Evolutionary conservation across 2,888 invertebrate species (phyloP).

Genomic region (Biston stratarius): DNA sequence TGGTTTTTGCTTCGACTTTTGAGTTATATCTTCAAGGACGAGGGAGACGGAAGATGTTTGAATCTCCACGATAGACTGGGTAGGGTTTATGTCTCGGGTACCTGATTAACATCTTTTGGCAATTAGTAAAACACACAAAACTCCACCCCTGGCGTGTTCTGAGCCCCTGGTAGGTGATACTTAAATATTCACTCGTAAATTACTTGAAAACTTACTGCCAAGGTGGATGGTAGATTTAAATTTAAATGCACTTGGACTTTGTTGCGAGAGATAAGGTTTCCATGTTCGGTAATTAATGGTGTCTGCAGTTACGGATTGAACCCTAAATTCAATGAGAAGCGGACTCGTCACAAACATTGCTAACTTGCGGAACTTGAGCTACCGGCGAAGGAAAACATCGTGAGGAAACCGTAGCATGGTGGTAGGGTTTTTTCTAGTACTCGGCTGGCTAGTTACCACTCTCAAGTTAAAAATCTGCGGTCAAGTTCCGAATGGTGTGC

Average conservation of each 20-base stretch:
- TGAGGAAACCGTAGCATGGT: too few relatives aligned
- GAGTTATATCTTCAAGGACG: slow-evolving; percentile 78
- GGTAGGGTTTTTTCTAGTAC: too few relatives aligned
- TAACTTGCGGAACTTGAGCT: neutral
- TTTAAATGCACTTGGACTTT: slow-evolving; percentile 76
- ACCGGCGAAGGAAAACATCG: too few relatives aligned
- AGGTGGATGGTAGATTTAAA: slow-evolving; percentile 81
- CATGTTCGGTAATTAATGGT: slow-evolving; percentile 57
- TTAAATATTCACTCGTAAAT: slow-evolving; percentile 85
- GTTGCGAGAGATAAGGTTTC: slow-evolving; percentile 69
- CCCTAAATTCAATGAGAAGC: slow-evolving; percentile 31
- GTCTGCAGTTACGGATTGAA: slow-evolving; percentile 25
- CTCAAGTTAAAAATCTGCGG: too few relatives aligned
- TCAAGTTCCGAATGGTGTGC: too few relatives aligned
- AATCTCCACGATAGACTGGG: slow-evolving; percentile 51
- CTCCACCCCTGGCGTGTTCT: slow-evolving; percentile 86
- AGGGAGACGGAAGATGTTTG: slow-evolving; percentile 56
- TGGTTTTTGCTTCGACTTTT: slow-evolving; percentile 85
- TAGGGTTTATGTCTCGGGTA: slow-evolving; percentile 68
- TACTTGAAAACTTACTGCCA: slow-evolving; percentile 83
- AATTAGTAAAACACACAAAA: slow-evolving; percentile 89
- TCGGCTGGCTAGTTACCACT: too few relatives aligned
- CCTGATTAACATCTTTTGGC: slow-evolving; percentile 88
- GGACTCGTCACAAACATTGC: neutral
- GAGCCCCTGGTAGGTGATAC: slow-evolving; percentile 84